Evolutionary conservation across 2,888 invertebrate genomes (phyloP), one percentile per base, ranked within the genome.

Genomic region (Netelia fuscicornis): DNA sequence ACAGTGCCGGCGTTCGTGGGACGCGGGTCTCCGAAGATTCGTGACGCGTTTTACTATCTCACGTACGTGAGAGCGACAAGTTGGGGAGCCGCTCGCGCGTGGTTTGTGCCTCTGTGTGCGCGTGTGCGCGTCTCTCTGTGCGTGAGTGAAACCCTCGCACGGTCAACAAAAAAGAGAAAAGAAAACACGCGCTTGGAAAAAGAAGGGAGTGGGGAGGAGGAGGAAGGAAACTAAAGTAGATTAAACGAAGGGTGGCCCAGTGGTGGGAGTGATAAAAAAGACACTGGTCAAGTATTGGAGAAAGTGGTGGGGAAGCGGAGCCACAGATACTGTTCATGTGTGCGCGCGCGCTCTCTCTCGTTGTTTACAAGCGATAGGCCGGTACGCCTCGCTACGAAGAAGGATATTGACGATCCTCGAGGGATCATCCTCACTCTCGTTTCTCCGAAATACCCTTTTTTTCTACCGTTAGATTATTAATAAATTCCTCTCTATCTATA

Each of bases 1-100:
- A 88, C 89, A 90, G 91, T 91, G 88, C 89, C 90, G 91, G 90
- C 92, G 89, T 89, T 91, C 91, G 89, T 88, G 87, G 90, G 89
- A 91, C 86, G 89, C 89, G 91, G 90, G 88, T 89, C 91, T 90
- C 79, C 74, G 60, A 86, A 81, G 81, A 82, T 77, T 77, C 80
- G 82, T 80, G 65, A 60, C 72, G 74, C 72, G 72, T 72, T 17
- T 65, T 17, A 44, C 48, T 65, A 56, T 60, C 30, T 78, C 44
- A 54, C 62, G 52, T 74, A 54, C 79, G 60, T 44, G 60, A 68
- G 56, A 79, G 56, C 48, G 72, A 54, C 23, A 76, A 62, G 23
- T 65, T 52, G 37, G 54, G 23, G 64, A 54, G 20, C 70, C 52
- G 68, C 2, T 9, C 62, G 78, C 62, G 44, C 78, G 30, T 52